Evolutionary conservation across 2,113 vertebrate species (phyloP).

Genomic region (Agelaius phoeniceus): DNA sequence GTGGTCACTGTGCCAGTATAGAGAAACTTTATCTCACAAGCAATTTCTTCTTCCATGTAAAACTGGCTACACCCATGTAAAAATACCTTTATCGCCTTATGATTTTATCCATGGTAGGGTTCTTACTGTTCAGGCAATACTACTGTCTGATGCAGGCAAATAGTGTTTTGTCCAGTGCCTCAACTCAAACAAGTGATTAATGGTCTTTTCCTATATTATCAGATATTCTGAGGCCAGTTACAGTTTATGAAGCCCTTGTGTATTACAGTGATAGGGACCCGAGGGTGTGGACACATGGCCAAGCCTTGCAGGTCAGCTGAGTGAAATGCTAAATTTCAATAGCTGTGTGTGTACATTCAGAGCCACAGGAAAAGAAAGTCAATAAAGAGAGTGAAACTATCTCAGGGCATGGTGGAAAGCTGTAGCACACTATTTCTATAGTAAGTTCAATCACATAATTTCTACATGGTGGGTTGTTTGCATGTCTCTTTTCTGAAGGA

Average conservation of each 20-base stretch:
- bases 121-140: neutral
- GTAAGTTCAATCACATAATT: neutral
- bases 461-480: neutral
- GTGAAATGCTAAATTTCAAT: neutral
- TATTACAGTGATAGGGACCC: neutral
- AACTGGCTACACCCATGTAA: neutral
- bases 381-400: neutral
- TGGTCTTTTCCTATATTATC: neutral
- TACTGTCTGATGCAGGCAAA: neutral
- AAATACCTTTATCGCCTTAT: neutral
- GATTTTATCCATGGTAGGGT: neutral
- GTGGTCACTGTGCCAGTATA: neutral
- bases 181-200: neutral
- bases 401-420: neutral
- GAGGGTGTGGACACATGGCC: neutral
- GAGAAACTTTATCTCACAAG: neutral
- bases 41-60: neutral
- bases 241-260: neutral
- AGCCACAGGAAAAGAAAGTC: neutral
- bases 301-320: neutral
- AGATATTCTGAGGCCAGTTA: neutral
- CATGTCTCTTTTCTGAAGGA: neutral
- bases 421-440: rapidly evolving
- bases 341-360: neutral
- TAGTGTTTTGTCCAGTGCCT: neutral